Conservation (phyloP, 2,888 invertebrate genomes). For the Drosophila nr. perissopoda region DNA sequence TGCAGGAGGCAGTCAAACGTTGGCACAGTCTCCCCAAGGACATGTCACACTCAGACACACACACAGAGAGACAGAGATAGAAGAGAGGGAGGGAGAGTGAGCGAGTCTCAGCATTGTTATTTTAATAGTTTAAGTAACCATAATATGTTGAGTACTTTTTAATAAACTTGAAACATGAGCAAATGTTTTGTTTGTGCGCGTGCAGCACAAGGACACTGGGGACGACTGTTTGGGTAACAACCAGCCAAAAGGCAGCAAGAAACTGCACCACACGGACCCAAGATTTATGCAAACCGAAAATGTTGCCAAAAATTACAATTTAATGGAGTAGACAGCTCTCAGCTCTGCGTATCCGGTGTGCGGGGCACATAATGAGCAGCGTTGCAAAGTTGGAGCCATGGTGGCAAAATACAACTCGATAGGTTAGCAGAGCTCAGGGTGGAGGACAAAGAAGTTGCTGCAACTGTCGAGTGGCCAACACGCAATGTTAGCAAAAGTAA, state of each 20-base stretch:
- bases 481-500: slow-evolving; percentile 71
- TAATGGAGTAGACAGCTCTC: slow-evolving; percentile 76
- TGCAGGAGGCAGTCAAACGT: slow-evolving; percentile 46
- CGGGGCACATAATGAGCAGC: slow-evolving; percentile 78
- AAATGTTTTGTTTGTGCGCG: slow-evolving; percentile 63
- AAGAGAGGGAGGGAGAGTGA: slow-evolving; percentile 16
- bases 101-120: slow-evolving; percentile 60
- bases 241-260: slow-evolving; percentile 28
- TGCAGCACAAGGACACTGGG: slow-evolving; percentile 60
- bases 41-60: slow-evolving; percentile 34
- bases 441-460: not conserved
- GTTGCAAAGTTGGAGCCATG: slow-evolving; percentile 48
- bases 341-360: slow-evolving; percentile 22
- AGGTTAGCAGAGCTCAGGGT: slow-evolving; percentile 14
- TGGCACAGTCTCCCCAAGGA: slow-evolving; percentile 24
- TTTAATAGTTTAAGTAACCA: slow-evolving; percentile 81
- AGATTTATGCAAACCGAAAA: slow-evolving; percentile 81
- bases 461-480: slow-evolving; percentile 46
- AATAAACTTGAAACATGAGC: slow-evolving; percentile 79
- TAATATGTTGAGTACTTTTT: slow-evolving; percentile 81
- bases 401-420: slow-evolving; percentile 40
- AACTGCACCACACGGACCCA: slow-evolving; percentile 45
- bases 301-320: slow-evolving; percentile 83
- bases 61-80: slow-evolving; percentile 22
- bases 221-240: slow-evolving; percentile 21